phyloP scores from a whole-genome alignment of 2,113 vertebrate species.

The Hoplias malabaricus region DNA sequence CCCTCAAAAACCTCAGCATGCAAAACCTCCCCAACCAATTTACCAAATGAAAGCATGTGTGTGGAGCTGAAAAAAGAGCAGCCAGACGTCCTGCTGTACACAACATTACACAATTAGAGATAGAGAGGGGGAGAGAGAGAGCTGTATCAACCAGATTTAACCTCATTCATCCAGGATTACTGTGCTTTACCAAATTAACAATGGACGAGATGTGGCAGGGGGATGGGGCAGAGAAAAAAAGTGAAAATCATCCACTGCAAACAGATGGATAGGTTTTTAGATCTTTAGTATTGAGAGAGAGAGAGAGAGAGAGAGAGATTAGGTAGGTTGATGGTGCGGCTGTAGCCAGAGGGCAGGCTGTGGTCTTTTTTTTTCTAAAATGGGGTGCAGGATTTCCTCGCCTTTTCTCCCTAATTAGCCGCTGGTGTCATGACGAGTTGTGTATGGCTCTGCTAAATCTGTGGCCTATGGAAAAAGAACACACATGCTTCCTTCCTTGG shows the following conservation, averaged over 20 bases:
- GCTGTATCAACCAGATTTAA: conserved; percentile 42
- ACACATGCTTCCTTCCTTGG: conserved; percentile 1
- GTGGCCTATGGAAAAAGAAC: conserved; percentile 10
- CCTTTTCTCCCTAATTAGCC: conserved; percentile 29
- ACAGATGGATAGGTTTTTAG: conserved; percentile 2
- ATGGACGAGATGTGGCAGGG: conserved; percentile 22
- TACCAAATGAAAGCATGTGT: conserved; percentile 45
- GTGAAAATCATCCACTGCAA: background rate
- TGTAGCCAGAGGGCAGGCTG: background rate
- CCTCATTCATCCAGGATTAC: conserved; percentile 42
- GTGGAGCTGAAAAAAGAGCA: conserved; percentile 36
- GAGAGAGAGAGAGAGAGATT: background rate
- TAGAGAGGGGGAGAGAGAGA: conserved; percentile 5
- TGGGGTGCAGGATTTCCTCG: conserved; percentile 20
- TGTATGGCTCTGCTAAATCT: conserved; percentile 21
- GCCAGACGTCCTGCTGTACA: background rate
- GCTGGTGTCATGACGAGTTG: conserved; percentile 26
- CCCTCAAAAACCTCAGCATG: conserved; percentile 29
- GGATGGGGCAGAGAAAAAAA: background rate
- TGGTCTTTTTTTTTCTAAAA: background rate
- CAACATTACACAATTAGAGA: conserved; percentile 14
- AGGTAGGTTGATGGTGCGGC: background rate
- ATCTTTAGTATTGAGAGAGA: background rate
- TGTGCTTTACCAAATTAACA: conserved; percentile 17
- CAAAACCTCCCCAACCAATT: conserved; percentile 47